Evolutionary conservation across 2,888 invertebrate species (phyloP), one percentile per base, ranked within the genome.

Genomic region (Drosophila sordidula): DNA sequence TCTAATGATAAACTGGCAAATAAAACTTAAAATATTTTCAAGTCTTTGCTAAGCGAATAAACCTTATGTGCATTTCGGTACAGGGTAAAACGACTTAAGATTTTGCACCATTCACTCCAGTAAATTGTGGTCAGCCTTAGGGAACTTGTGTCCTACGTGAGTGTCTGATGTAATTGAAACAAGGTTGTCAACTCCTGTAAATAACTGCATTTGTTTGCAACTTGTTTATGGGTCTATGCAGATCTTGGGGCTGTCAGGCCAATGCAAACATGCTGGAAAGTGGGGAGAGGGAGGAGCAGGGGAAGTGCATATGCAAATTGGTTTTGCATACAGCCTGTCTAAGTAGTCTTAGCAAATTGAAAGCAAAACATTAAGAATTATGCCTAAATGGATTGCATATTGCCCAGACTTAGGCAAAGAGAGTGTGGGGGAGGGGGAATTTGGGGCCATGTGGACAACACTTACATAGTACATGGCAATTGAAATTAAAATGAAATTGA

Each of bases 321-420:
- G 50, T 63, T 61, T 51, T 56, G 58, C 70, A 58, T 44, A 8
- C 57, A 29, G 46, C 52, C 51, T 39, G 63, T 49, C 57, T 69
- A 80, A 89, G 86, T 87, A 87, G 86, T 89, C 76, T 73, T 82
- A 66, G 88, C 63, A 85, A 85, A 89, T 85, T 85, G 88, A 72
- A 87, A 87, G 88, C 83, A 85, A 85, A 85, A 89, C 89, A 85
- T 85, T 85, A 89, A 89, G 88, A 85, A 89, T 86, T 89, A 89
- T 89, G 74, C 77, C 68, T 68, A 75, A 77, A 80, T 85, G 85
- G 65, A 63, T 68, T 70, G 75, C 55, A 32, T 63, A 25, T 66
- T 1, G 62, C 51, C 25, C 50, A 22, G 54, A 26, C 38, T 0
- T 3, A 0, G 9, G 29, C 29, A 29, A 29, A 9, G 29, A 3